A percentile compares a stretch with the other conserved stretches of the same genome.
Evolutionary conservation across 2,113 vertebrate species (phyloP).

Genomic region (Gadus chalcogrammus): DNA sequence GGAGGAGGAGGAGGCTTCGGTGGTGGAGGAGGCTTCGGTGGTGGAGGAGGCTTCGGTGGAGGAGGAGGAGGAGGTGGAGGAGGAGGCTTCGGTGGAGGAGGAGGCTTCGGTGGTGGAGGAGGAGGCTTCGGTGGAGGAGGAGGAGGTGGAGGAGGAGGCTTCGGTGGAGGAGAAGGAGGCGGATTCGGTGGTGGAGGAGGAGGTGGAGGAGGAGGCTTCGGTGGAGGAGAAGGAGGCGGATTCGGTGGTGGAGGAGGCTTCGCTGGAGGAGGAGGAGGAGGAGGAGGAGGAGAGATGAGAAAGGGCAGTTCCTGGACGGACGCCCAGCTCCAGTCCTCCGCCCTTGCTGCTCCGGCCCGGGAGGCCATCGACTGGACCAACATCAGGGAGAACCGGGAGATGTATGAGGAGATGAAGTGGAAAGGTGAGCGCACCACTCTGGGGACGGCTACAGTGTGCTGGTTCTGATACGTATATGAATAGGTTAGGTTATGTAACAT

Average conservation of each 20-base stretch:
- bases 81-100: no score
- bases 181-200: neutral
- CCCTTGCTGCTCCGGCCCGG: neutral
- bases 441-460: no score
- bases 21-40: neutral
- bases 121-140: neutral
- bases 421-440: slow-evolving; percentile 71
- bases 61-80: neutral
- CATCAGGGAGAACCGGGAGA: slow-evolving; percentile 80
- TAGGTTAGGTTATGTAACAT: no score
- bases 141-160: neutral
- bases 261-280: neutral
- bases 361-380: slow-evolving; percentile 80
- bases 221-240: no score
- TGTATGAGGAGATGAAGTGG: slow-evolving; percentile 88
- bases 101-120: no score
- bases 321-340: slow-evolving; percentile 28
- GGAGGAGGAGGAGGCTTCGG: no score
- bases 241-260: neutral
- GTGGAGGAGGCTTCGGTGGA: neutral
- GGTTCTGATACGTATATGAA: no score
- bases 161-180: no score
- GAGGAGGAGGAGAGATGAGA: neutral
- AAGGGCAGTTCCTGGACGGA: slow-evolving; percentile 54
- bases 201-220: no score